phyloP scores from a whole-genome alignment of 2,888 invertebrate species.

The Epinotia bilunana region DNA sequence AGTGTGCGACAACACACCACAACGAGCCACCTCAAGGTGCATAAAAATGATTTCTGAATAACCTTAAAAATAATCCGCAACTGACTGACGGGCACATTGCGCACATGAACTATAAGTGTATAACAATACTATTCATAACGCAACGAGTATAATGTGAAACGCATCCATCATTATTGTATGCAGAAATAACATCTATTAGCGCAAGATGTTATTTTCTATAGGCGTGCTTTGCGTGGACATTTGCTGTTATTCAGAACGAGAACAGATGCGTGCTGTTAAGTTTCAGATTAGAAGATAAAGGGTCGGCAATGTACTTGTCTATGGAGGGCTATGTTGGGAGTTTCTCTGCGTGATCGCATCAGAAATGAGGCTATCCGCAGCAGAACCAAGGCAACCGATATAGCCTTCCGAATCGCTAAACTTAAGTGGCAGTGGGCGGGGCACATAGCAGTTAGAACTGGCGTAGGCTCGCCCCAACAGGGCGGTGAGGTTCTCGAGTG shows the following conservation, averaged over 20 bases:
- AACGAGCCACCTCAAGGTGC: conserved; percentile 47
- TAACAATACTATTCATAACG: conserved; percentile 32
- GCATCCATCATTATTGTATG: conserved; percentile 39
- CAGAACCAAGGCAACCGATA: no score
- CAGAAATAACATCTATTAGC: conserved; percentile 16
- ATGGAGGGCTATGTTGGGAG: no score
- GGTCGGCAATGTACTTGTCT: no score
- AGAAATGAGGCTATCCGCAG: no score
- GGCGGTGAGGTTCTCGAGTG: no score
- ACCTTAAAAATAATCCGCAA: conserved; percentile 60
- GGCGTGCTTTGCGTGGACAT: conserved; percentile 29
- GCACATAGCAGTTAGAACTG: no score
- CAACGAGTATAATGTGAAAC: conserved; percentile 23
- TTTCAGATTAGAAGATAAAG: conserved; percentile 27
- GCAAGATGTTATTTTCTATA: conserved; percentile 40
- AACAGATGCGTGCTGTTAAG: conserved; percentile 24
- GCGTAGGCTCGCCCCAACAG: no score
- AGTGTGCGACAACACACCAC: not conserved
- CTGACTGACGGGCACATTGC: conserved; percentile 70
- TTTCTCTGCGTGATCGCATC: no score
- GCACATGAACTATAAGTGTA: conserved; percentile 53
- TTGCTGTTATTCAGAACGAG: conserved; percentile 13
- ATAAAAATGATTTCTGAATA: conserved; percentile 52
- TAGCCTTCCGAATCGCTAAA: no score
- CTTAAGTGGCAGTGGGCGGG: no score